A percentile compares a stretch with the other conserved stretches of the same genome.
Evolutionary conservation across 2,113 vertebrate species (phyloP).

Genomic region (Cervus canadensis): DNA sequence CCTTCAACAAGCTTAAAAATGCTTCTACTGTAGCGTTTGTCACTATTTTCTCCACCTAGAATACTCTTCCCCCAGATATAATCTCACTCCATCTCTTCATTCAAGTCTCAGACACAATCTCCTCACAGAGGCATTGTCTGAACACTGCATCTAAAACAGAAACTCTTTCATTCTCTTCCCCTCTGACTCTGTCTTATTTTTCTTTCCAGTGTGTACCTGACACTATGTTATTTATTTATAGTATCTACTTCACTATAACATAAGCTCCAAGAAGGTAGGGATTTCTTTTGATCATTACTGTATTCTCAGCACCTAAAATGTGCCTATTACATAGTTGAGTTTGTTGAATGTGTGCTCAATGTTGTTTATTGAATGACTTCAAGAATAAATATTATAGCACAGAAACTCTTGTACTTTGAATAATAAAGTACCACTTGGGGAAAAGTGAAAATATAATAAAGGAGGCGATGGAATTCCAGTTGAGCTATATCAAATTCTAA

Average conservation of each 20-base stretch:
- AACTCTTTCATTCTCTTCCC: not conserved
- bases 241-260: not conserved
- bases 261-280: not conserved
- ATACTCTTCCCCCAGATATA: not conserved
- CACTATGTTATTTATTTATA: not conserved
- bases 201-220: not conserved
- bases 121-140: not conserved
- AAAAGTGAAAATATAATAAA: not conserved
- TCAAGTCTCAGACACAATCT: not conserved
- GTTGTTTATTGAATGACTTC: not conserved
- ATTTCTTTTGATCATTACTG: not conserved
- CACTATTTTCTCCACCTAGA: not conserved
- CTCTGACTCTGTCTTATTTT: not conserved
- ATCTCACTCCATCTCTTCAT: not conserved
- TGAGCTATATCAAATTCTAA: too few species aligned
- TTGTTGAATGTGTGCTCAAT: not conserved
- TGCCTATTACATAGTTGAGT: not conserved
- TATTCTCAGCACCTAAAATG: not conserved
- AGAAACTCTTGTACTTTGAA: not conserved
- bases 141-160: not conserved
- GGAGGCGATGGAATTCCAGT: too few species aligned
- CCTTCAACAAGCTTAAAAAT: not conserved
- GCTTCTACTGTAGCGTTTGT: not conserved
- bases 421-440: not conserved
- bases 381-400: not conserved